Evolutionary conservation across 1,140 invertebrate species (phyloP).

Genomic region (Drosophila oshimai): DNA sequence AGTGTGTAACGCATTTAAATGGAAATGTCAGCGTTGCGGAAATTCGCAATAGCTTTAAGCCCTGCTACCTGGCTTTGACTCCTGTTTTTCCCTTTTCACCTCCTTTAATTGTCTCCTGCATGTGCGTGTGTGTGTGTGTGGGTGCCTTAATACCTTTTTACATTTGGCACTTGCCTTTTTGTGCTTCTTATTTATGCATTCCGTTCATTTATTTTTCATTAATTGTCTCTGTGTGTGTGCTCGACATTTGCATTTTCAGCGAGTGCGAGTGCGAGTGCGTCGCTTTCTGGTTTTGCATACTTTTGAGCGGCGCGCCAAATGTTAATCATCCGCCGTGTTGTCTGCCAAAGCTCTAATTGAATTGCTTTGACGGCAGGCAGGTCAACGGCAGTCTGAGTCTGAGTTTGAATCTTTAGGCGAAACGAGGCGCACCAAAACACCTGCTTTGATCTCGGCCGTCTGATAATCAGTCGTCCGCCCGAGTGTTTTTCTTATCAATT

Average conservation of each 20-base stretch:
- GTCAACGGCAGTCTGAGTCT: conserved; percentile 18
- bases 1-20: conserved; percentile 58
- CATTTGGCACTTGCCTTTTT: conserved; percentile 69
- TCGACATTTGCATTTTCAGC: conserved; percentile 67
- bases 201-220: conserved; percentile 64
- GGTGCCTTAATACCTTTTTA: conserved; percentile 53
- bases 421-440: conserved; percentile 29
- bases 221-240: conserved; percentile 42
- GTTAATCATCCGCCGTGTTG: conserved; percentile 43
- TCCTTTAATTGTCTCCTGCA: conserved; percentile 62
- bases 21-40: conserved; percentile 54
- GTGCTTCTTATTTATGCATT: conserved; percentile 71
- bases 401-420: conserved; percentile 29
- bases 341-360: conserved; percentile 58
- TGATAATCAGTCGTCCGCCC: conserved; percentile 21
- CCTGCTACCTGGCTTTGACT: conserved; percentile 23
- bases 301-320: conserved; percentile 45
- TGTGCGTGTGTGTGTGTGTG: conserved; percentile 7
- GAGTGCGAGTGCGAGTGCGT: conserved; percentile 29
- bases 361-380: conserved; percentile 46
- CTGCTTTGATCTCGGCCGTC: conserved; percentile 57
- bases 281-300: conserved; percentile 58
- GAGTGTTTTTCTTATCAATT: conserved; percentile 64
- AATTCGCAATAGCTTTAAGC: conserved; percentile 33
- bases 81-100: conserved; percentile 1